Conservation (phyloP, 2,113 vertebrate species). For the Nymphicus hollandicus region DNA sequence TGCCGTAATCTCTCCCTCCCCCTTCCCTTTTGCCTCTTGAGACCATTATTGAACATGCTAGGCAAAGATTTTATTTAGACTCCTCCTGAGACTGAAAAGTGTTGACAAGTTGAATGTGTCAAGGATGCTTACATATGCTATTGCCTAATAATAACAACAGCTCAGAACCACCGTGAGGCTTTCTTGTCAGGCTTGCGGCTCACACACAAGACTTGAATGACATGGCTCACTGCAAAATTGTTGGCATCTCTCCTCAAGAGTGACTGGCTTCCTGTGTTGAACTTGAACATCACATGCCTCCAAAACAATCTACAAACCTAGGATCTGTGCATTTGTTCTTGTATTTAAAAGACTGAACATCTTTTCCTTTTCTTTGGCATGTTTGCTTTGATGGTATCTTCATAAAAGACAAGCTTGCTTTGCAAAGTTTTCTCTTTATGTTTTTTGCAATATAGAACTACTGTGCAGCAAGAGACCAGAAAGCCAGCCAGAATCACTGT, state of each 20-base stretch:
- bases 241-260: not conserved
- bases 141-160: conserved; percentile 20
- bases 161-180: not conserved
- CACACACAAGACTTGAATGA: not conserved
- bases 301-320: not conserved
- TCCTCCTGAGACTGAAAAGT: conserved; percentile 21
- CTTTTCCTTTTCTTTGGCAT: not conserved
- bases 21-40: not conserved
- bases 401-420: not conserved
- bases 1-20: not conserved
- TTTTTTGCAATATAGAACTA: not conserved
- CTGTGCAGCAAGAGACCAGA: not conserved
- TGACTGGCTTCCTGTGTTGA: not conserved
- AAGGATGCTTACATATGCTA: not conserved
- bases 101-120: conserved; percentile 41
- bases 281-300: not conserved
- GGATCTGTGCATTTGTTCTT: not conserved
- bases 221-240: not conserved
- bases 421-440: not conserved
- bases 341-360: not conserved
- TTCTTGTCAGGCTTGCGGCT: not conserved
- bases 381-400: not conserved
- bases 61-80: conserved; percentile 27
- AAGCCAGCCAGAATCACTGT: not conserved
- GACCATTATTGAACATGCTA: not conserved